Evolutionary conservation across 2,797 vertebrate species (phyloP).

Genomic region (Poeciliopsis gracilis): DNA sequence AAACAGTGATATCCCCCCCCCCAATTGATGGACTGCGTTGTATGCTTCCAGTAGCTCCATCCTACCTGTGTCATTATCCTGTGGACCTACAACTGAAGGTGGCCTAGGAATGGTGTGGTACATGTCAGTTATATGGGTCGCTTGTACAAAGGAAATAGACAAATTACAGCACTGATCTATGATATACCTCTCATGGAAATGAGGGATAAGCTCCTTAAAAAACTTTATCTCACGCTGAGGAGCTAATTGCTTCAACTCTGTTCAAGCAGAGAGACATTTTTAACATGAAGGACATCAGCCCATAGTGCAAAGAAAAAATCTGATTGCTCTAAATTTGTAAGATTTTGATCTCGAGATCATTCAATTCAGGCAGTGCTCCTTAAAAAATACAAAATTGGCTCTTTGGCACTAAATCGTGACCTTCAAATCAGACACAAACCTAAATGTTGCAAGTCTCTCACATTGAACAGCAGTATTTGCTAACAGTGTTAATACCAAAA

Average conservation of each 20-base stretch:
- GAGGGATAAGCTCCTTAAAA: not conserved
- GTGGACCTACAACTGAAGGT: not conserved
- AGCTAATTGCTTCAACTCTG: not conserved
- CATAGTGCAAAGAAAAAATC: not conserved
- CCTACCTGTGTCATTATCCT: not conserved
- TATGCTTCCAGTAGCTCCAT: not conserved
- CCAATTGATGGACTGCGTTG: not conserved
- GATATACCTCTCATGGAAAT: not conserved
- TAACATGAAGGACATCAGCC: not conserved
- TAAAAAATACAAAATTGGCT: not conserved
- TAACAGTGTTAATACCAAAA: not conserved
- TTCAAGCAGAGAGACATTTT: not conserved
- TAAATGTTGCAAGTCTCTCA: not conserved
- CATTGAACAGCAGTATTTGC: not conserved
- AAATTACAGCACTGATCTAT: not conserved
- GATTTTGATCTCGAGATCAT: not conserved
- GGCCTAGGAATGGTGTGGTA: not conserved
- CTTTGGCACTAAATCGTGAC: not conserved
- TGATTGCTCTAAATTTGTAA: not conserved
- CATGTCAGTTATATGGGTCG: not conserved
- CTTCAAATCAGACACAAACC: not conserved
- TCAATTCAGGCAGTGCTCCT: not conserved
- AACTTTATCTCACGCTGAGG: not conserved
- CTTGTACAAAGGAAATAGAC: not conserved
- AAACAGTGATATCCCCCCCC: not conserved